phyloP scores from a whole-genome alignment of 2,888 invertebrate genomes.

The Agriotes lineatus region DNA sequence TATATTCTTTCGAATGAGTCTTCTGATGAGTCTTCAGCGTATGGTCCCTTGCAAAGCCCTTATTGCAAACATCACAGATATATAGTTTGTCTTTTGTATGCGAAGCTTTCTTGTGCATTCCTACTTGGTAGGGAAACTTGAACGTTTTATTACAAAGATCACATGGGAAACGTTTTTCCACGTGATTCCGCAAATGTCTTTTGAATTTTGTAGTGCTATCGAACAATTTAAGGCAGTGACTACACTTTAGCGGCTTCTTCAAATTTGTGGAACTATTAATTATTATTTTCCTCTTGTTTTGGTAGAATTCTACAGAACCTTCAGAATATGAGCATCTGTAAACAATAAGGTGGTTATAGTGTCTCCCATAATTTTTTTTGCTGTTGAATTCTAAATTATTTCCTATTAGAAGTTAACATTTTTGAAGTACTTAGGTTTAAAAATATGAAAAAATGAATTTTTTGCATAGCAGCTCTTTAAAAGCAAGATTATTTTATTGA shows the following conservation, averaged over 20 bases:
- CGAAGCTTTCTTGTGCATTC: background rate
- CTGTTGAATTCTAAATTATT: too few species aligned
- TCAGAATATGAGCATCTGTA: background rate
- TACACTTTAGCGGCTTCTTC: background rate
- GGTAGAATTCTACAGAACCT: background rate
- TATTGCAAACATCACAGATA: constrained; percentile 67
- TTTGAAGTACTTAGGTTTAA: too few species aligned
- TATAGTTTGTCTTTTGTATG: constrained; percentile 57
- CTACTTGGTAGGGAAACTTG: constrained; percentile 2
- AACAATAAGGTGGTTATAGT: background rate
- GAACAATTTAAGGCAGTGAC: constrained; percentile 67
- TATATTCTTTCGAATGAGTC: constrained; percentile 50
- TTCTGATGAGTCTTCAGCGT: constrained; percentile 53
- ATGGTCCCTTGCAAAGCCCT: constrained; percentile 70
- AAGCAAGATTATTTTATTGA: too few species aligned
- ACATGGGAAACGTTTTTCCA: constrained; percentile 2
- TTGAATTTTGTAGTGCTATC: constrained; percentile 55
- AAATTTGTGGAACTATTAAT: background rate
- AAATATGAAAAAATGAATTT: too few species aligned
- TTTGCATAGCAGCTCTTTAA: too few species aligned
- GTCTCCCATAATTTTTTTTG: too few species aligned
- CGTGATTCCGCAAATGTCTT: constrained; percentile 11
- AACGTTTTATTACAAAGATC: constrained; percentile 16
- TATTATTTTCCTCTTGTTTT: background rate
- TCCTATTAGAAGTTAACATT: too few species aligned